These are phyloP conservation scores for Pomacea maculata DNA, from an alignment of 1,140 invertebrate genomes.

Conservation along the genomic window DNA sequence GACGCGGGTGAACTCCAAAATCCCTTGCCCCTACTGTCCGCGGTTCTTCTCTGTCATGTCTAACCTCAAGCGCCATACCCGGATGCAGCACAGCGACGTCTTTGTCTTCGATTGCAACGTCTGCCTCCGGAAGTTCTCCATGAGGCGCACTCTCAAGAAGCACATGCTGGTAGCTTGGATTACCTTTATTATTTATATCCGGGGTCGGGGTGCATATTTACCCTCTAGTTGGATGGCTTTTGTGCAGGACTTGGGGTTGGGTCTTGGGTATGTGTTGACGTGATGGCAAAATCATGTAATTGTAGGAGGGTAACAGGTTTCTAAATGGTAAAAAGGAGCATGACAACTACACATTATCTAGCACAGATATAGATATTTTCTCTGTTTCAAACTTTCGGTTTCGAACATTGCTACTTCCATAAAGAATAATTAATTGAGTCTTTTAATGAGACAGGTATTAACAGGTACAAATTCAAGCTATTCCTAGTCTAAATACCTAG, in stretches of 20 bases:
- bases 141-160: constrained; percentile 13
- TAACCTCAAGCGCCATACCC: constrained; percentile 23
- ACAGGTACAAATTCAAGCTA: neutral
- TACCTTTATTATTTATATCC: too few relatives aligned
- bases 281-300: too few relatives aligned
- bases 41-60: constrained; percentile 18
- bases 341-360: too few relatives aligned
- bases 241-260: too few relatives aligned
- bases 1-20: constrained; percentile 17
- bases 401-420: neutral
- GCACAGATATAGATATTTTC: too few relatives aligned
- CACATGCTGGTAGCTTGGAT: constrained; percentile 5
- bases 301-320: too few relatives aligned
- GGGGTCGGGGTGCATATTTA: too few relatives aligned
- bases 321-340: too few relatives aligned
- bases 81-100: constrained; percentile 8
- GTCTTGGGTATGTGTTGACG: too few relatives aligned
- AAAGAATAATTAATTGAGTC: neutral
- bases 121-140: constrained; percentile 11
- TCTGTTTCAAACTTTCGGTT: too few relatives aligned
- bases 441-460: neutral
- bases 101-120: constrained; percentile 18
- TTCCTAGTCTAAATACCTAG: too few relatives aligned
- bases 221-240: too few relatives aligned
- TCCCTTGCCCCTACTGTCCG: constrained; percentile 13